Evolutionary conservation across 2,113 vertebrate genomes (phyloP).

Genomic region (Aegotheles bennettii): DNA sequence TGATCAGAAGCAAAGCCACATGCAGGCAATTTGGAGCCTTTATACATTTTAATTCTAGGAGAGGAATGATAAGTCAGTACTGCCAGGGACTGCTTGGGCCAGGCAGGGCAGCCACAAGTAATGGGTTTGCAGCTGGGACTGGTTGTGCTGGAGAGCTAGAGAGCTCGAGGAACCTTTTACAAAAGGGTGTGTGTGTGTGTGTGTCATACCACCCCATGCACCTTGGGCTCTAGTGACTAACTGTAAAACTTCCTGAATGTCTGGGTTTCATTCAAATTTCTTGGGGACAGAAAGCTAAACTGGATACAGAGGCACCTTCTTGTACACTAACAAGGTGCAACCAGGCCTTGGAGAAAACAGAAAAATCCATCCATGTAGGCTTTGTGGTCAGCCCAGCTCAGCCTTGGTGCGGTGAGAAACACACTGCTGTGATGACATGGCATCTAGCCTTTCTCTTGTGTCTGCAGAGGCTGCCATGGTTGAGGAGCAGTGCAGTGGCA

Average conservation of each 20-base stretch:
- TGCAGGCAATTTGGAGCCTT: background rate
- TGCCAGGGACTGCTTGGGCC: background rate
- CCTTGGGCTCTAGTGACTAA: background rate
- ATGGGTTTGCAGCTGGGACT: background rate
- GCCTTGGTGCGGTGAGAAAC: accelerated
- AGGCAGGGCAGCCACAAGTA: background rate
- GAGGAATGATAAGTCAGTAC: background rate
- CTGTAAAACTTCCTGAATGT: background rate
- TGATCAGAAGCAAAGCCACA: background rate
- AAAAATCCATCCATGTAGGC: background rate
- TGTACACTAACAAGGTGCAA: background rate
- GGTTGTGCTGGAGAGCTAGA: background rate
- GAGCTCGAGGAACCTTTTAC: background rate
- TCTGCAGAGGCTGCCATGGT: background rate
- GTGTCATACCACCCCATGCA: background rate
- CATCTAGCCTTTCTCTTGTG: background rate
- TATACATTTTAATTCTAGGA: background rate
- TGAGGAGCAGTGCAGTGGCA: background rate
- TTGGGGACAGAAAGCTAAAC: background rate
- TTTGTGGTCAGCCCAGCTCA: background rate
- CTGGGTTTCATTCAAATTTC: conserved; percentile 12
- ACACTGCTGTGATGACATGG: background rate
- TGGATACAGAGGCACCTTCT: background rate
- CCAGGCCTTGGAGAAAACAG: background rate
- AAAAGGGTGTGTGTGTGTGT: background rate